A percentile compares a stretch with the other conserved stretches of the same genome.
Conservation (phyloP, 2,888 invertebrate genomes). For the Melieria omissa region DNA sequence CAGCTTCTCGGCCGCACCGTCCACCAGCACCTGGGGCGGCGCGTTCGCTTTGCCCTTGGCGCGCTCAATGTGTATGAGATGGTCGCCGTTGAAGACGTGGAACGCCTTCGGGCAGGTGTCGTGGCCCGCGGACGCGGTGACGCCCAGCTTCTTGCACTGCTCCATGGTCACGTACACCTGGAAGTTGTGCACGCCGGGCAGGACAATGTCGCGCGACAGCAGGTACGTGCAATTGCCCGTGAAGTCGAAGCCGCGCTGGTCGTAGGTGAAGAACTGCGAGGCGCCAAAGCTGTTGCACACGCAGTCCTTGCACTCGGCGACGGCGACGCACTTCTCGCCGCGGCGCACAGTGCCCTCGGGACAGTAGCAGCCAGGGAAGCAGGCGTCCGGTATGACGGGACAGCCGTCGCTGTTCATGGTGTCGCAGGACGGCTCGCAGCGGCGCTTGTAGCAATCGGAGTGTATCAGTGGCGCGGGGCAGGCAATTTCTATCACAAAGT, state of each 20-base stretch:
- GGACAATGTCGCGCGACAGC: slow-evolving; percentile 74
- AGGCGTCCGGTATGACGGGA: slow-evolving; percentile 73
- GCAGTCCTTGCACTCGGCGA: slow-evolving; percentile 82
- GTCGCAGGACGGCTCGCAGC: slow-evolving; percentile 83
- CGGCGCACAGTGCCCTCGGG: slow-evolving; percentile 78
- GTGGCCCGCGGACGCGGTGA: slow-evolving; percentile 46
- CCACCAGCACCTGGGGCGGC: slow-evolving; percentile 58
- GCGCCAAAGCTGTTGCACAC: slow-evolving; percentile 81
- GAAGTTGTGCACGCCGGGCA: slow-evolving; percentile 67
- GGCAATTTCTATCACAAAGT: slow-evolving; percentile 70
- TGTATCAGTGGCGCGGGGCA: slow-evolving; percentile 84
- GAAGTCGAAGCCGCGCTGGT: slow-evolving; percentile 81
- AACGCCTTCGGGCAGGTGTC: slow-evolving; percentile 76
- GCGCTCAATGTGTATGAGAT: slow-evolving; percentile 71
- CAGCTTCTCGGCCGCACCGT: slow-evolving; percentile 61
- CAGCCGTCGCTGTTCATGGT: slow-evolving; percentile 72
- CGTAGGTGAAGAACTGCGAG: slow-evolving; percentile 85
- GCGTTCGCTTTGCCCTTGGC: slow-evolving; percentile 59
- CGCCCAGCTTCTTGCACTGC: slow-evolving; percentile 71
- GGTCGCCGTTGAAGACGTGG: slow-evolving; percentile 75
- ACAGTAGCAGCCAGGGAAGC: slow-evolving; percentile 87
- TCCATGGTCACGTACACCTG: slow-evolving; percentile 75
- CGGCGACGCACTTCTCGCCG: slow-evolving; percentile 76
- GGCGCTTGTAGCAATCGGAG: slow-evolving; percentile 81
- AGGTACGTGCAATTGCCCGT: slow-evolving; percentile 88